Percentiles rank a stretch among this genome's conserved stretches.
Conservation (phyloP, 2,113 vertebrate genomes). For the Anser cygnoides region DNA sequence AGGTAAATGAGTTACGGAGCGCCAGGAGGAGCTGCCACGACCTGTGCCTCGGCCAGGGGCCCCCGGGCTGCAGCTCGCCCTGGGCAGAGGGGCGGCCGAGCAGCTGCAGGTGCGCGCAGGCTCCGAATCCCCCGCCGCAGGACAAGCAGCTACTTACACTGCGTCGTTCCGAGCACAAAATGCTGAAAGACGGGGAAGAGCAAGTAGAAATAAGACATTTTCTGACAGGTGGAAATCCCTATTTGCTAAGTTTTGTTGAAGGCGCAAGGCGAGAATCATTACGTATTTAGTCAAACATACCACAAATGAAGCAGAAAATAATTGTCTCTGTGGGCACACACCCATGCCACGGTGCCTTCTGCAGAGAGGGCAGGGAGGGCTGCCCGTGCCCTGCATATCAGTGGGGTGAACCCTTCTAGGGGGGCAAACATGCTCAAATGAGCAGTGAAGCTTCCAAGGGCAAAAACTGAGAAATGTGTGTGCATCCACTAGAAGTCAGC, state of each 20-base stretch:
- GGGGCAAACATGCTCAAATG: neutral
- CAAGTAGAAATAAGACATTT: constrained; percentile 21
- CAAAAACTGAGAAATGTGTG: neutral
- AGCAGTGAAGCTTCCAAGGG: neutral
- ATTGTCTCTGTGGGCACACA: neutral
- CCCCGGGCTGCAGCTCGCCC: constrained; percentile 23
- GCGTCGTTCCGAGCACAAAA: neutral
- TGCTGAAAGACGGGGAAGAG: neutral
- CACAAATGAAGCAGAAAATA: constrained; percentile 54
- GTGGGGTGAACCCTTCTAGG: neutral
- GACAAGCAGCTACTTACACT: neutral
- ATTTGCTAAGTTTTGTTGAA: constrained; percentile 2
- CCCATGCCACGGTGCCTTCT: neutral
- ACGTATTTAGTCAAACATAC: constrained; percentile 23
- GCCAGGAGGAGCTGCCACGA: constrained; percentile 43
- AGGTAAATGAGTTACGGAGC: constrained; percentile 55
- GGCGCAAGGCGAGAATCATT: neutral
- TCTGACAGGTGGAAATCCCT: neutral
- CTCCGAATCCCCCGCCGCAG: constrained; percentile 10
- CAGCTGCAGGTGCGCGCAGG: neutral
- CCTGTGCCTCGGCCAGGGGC: constrained; percentile 23
- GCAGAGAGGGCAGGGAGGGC: neutral
- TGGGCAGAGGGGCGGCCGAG: neutral
- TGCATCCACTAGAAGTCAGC: neutral
- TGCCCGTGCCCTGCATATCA: neutral